Percentiles rank a stretch among this genome's conserved stretches.
These are phyloP conservation scores for Hydropsyche tenuis DNA, from an alignment of 1,140 invertebrate species.

Conservation along the genomic window DNA sequence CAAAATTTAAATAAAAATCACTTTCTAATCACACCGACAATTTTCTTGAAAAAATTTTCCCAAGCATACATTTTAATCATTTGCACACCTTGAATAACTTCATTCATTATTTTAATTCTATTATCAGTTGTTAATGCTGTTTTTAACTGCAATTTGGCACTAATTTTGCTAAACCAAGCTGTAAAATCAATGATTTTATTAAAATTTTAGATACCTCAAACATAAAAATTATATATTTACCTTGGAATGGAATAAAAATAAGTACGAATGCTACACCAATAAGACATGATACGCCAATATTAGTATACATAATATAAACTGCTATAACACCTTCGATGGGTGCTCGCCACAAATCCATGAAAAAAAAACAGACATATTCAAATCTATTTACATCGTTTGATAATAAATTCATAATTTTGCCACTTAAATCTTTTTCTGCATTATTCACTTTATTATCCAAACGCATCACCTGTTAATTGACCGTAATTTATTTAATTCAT, in stretches of 20 bases:
- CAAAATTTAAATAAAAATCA: not conserved
- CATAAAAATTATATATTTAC: constrained; percentile 53
- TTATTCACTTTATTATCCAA: constrained; percentile 54
- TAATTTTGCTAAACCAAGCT: constrained; percentile 73
- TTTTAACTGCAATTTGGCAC: constrained; percentile 64
- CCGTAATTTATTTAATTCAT: not conserved
- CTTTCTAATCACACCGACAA: constrained; percentile 63
- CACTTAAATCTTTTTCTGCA: constrained; percentile 77
- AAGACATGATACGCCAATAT: constrained; percentile 75
- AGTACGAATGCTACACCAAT: constrained; percentile 81
- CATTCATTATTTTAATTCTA: constrained; percentile 82
- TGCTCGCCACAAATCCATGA: constrained; percentile 75
- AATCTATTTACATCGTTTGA: constrained; percentile 84
- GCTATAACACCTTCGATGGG: constrained; percentile 80
- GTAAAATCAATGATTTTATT: not conserved
- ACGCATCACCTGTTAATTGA: constrained; percentile 56
- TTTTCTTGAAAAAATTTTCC: constrained; percentile 80
- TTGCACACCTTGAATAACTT: constrained; percentile 80
- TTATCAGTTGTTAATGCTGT: constrained; percentile 74
- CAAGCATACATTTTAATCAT: constrained; percentile 91
- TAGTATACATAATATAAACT: constrained; percentile 76
- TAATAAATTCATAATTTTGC: constrained; percentile 86
- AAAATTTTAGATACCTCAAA: not conserved
- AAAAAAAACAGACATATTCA: constrained; percentile 69
- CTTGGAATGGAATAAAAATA: constrained; percentile 84